These are phyloP conservation scores for Flexamia atlantica DNA, from an alignment of 2,888 invertebrate genomes.

Conservation along the genomic window DNA sequence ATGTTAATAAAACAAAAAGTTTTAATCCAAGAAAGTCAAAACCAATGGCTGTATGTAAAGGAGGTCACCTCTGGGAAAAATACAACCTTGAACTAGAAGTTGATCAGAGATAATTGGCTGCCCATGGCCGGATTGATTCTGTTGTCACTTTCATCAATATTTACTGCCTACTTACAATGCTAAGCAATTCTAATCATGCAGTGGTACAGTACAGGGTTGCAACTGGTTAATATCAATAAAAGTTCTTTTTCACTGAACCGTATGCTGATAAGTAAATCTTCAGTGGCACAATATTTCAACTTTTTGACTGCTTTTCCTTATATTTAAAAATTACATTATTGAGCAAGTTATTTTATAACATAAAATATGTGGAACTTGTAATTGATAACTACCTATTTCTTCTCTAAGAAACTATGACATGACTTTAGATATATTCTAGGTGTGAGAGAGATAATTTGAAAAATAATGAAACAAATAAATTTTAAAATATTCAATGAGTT, in stretches of 20 bases:
- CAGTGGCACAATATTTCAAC: neutral
- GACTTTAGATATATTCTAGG: too few species aligned
- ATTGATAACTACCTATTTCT: too few species aligned
- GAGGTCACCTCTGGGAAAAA: too few species aligned
- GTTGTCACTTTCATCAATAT: conserved; percentile 11
- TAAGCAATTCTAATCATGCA: conserved; percentile 5
- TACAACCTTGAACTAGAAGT: neutral
- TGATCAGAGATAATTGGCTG: neutral
- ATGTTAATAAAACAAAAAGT: too few species aligned
- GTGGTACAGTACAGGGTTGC: neutral
- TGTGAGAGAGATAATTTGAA: too few species aligned
- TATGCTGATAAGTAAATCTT: neutral
- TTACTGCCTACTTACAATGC: conserved; percentile 34
- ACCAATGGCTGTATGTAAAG: too few species aligned
- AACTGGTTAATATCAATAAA: conserved; percentile 4
- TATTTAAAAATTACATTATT: neutral
- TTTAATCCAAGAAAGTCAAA: too few species aligned
- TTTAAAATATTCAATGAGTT: too few species aligned
- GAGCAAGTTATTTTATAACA: too few species aligned
- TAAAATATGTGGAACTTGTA: too few species aligned
- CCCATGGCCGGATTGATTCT: conserved; percentile 10
- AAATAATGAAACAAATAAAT: too few species aligned
- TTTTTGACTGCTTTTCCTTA: neutral
- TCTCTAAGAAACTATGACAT: too few species aligned
- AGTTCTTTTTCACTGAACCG: conserved; percentile 16